Conservation (phyloP, 2,797 vertebrate species). For the Clamator glandarius region DNA sequence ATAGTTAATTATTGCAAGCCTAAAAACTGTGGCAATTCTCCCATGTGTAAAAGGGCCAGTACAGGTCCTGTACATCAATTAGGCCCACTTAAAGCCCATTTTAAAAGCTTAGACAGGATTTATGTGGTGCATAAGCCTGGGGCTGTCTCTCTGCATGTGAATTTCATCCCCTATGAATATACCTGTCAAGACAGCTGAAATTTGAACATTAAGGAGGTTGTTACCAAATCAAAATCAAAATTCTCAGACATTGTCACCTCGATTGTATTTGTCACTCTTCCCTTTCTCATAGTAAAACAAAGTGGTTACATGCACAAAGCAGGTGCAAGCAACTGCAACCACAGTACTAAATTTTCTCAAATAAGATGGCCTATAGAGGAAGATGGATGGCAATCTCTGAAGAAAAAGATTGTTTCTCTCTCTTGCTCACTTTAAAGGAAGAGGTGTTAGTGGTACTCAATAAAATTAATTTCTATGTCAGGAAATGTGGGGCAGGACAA, state of each 20-base stretch:
- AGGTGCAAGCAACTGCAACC: not conserved
- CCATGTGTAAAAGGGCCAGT: not conserved
- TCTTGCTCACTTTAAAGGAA: not conserved
- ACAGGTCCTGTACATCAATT: constrained; percentile 51
- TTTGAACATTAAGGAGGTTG: constrained; percentile 46
- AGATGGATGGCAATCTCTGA: not conserved
- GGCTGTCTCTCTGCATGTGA: constrained; percentile 29
- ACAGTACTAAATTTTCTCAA: constrained; percentile 11
- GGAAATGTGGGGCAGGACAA: not conserved
- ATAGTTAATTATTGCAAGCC: constrained; percentile 28
- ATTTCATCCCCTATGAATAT: constrained; percentile 33
- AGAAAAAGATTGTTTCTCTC: constrained; percentile 25
- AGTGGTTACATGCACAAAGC: not conserved
- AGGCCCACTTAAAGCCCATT: constrained; percentile 42
- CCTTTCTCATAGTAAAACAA: constrained; percentile 8
- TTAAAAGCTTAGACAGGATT: constrained; percentile 50
- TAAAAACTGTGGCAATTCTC: constrained; percentile 5
- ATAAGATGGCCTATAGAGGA: not conserved
- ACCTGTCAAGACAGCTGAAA: constrained; percentile 39
- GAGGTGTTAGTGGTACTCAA: not conserved
- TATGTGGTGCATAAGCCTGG: constrained; percentile 4
- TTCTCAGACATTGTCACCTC: not conserved
- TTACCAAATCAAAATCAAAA: constrained; percentile 44
- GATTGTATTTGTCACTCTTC: not conserved
- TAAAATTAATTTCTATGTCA: not conserved